phyloP scores from a whole-genome alignment of 2,113 vertebrate species.

The Plecturocebus donacophilus region DNA sequence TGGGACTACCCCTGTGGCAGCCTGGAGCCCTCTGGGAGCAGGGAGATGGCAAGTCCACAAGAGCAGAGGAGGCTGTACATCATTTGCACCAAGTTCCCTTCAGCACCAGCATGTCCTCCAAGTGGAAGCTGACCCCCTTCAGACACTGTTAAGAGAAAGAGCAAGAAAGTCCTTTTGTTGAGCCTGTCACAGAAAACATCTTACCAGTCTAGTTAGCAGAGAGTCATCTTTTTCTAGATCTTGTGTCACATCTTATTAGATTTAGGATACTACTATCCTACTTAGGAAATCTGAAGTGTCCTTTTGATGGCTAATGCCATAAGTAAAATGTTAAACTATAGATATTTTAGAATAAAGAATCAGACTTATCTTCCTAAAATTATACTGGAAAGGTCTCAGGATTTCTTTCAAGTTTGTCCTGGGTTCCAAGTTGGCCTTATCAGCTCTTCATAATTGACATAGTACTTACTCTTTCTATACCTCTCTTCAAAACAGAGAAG shows the following conservation, averaged over 20 bases:
- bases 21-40: conserved; percentile 81
- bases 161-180: conserved; percentile 90
- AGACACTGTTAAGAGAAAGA: conserved; percentile 87
- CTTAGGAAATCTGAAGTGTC: conserved; percentile 79
- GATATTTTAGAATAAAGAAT: conserved; percentile 77
- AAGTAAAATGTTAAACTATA: conserved; percentile 83
- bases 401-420: background rate
- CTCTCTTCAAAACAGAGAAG: background rate
- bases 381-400: background rate
- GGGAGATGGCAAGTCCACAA: conserved; percentile 79
- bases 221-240: conserved; percentile 85
- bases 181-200: conserved; percentile 85
- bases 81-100: conserved; percentile 84
- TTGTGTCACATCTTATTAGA: conserved; percentile 86
- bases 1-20: conserved; percentile 76
- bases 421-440: background rate
- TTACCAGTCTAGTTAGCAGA: conserved; percentile 81
- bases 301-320: conserved; percentile 83
- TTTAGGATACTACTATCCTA: conserved; percentile 81
- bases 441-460: background rate
- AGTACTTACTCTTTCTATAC: background rate
- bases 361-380: conserved; percentile 67
- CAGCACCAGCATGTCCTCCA: conserved; percentile 81
- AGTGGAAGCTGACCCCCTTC: conserved; percentile 85
- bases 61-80: conserved; percentile 89